Conservation (phyloP, 1,140 invertebrate genomes). For the Drosophila navojoa region DNA sequence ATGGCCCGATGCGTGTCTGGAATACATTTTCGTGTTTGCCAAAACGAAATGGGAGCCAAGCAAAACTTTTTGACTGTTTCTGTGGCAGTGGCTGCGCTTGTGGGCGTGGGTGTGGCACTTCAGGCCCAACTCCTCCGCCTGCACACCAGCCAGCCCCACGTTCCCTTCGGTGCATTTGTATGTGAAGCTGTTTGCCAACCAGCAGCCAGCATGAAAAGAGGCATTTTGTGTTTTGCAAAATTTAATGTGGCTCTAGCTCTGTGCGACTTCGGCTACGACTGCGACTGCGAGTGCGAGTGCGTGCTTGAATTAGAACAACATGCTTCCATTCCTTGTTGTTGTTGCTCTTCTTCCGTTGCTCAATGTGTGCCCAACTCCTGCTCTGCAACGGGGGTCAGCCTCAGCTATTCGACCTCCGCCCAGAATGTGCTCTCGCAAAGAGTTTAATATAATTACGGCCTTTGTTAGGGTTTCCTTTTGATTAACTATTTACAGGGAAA, state of each 20-base stretch:
- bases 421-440: constrained; percentile 28
- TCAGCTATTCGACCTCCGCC: neutral
- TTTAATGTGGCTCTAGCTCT: constrained; percentile 52
- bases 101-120: neutral
- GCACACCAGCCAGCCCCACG: neutral
- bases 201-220: constrained; percentile 43
- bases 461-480: constrained; percentile 74
- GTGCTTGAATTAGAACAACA: constrained; percentile 1
- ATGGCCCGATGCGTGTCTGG: constrained; percentile 78
- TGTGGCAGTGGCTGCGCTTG: too few species aligned
- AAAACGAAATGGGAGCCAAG: constrained; percentile 56
- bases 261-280: neutral
- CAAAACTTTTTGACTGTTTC: constrained; percentile 32
- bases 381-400: neutral
- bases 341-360: neutral
- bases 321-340: neutral
- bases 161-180: constrained; percentile 62
- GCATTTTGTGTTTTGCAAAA: constrained; percentile 79
- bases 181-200: constrained; percentile 73
- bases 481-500: constrained; percentile 23
- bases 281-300: constrained; percentile 4
- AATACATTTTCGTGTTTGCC: constrained; percentile 80
- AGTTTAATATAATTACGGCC: constrained; percentile 69
- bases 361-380: constrained; percentile 9
- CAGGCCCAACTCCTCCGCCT: neutral